These are phyloP conservation scores for Antheraea pernyi DNA, from an alignment of 1,140 invertebrate species.

Conservation along the genomic window DNA sequence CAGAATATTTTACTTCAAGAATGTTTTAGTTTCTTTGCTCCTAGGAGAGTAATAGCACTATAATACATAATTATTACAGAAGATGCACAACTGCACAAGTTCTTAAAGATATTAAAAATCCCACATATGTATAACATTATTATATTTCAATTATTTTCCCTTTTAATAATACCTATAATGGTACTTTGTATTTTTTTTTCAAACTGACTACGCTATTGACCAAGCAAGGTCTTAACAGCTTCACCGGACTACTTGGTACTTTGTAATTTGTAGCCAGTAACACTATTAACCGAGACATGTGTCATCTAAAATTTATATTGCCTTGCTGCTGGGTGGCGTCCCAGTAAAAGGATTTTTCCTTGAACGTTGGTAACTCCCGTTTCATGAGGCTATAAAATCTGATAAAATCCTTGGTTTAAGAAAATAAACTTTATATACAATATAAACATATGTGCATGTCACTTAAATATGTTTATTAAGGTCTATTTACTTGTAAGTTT, in stretches of 20 bases:
- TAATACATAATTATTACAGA: background rate
- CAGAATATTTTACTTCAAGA: background rate
- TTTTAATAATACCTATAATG: no score
- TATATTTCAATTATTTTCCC: no score
- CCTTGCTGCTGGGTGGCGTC: background rate
- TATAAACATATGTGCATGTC: no score
- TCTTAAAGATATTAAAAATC: no score
- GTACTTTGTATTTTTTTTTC: no score
- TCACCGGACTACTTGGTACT: no score
- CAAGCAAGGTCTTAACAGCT: no score
- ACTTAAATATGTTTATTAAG: background rate
- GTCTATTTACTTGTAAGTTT: background rate
- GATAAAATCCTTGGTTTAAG: background rate
- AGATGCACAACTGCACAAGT: background rate
- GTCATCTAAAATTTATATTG: background rate
- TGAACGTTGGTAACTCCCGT: background rate
- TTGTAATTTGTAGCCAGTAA: no score
- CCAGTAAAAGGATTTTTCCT: background rate
- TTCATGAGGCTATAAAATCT: background rate
- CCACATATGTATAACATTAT: no score
- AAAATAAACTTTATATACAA: background rate
- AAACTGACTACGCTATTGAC: no score
- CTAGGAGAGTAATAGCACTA: background rate
- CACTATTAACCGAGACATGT: no score
- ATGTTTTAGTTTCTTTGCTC: background rate